Percentiles rank a stretch among this genome's conserved stretches.
Evolutionary conservation across 2,113 vertebrate species (phyloP).

Genomic region (Chinchilla lanigera): DNA sequence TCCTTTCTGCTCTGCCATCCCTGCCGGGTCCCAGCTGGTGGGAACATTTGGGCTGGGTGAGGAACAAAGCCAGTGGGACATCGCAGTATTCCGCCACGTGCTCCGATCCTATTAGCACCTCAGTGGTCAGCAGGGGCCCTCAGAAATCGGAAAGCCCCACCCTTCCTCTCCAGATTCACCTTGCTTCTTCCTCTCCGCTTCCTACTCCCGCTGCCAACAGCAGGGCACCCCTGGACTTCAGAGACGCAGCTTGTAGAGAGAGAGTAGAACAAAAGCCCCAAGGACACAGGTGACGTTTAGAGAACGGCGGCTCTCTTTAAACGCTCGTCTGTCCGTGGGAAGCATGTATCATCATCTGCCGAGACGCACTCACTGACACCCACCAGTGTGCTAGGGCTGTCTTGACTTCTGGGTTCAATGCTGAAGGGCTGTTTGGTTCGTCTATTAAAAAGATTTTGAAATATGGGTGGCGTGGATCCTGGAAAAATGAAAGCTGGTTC

Average conservation of each 20-base stretch:
- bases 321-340: background rate
- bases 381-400: background rate
- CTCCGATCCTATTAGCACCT: background rate
- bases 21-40: accelerated
- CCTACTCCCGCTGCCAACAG: background rate
- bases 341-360: background rate
- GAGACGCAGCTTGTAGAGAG: background rate
- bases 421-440: background rate
- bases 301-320: background rate
- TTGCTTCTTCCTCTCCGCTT: too few relatives aligned
- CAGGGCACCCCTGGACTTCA: background rate
- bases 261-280: background rate
- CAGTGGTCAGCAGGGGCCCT: background rate
- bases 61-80: background rate
- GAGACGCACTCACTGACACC: background rate
- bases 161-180: background rate
- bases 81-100: too few relatives aligned
- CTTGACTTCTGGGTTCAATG: background rate
- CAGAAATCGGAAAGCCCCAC: background rate
- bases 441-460: background rate
- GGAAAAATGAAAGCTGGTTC: background rate
- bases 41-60: background rate
- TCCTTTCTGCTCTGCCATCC: background rate
- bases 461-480: background rate
- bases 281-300: background rate